Evolutionary conservation across 2,888 invertebrate species (phyloP).

Genomic region (Tipula vernalis): DNA sequence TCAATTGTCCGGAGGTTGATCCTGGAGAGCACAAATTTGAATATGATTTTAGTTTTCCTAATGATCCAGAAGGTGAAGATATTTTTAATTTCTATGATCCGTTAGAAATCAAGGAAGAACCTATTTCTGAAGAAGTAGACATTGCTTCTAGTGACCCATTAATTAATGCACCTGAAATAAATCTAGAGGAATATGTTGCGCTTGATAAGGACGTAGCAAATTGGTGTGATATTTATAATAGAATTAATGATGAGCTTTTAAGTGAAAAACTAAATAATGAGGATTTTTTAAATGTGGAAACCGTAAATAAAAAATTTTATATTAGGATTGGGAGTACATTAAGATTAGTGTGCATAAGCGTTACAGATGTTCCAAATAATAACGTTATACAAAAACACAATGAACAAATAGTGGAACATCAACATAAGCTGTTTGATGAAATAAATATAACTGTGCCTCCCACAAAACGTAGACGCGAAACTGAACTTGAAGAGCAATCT

Average conservation of each 20-base stretch:
- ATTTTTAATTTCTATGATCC: background rate
- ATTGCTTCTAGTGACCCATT: background rate
- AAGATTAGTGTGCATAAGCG: background rate
- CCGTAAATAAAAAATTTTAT: background rate
- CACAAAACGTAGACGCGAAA: background rate
- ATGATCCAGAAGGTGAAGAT: background rate
- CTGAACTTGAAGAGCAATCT: background rate
- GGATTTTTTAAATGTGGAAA: background rate
- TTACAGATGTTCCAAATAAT: background rate
- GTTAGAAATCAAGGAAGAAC: background rate
- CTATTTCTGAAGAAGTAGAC: background rate
- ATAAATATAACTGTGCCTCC: background rate
- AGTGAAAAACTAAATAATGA: background rate
- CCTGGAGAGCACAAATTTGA: background rate
- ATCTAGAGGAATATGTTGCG: background rate
- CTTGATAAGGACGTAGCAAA: background rate
- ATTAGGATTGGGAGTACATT: background rate
- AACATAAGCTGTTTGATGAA: background rate
- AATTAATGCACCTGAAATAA: background rate
- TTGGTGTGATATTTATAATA: background rate
- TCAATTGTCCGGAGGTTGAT: background rate
- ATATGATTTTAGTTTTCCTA: background rate
- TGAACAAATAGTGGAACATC: background rate
- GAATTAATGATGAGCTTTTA: background rate
- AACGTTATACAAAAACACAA: background rate